phyloP scores from a whole-genome alignment of 2,113 vertebrate species.

The Galemys pyrenaicus region DNA sequence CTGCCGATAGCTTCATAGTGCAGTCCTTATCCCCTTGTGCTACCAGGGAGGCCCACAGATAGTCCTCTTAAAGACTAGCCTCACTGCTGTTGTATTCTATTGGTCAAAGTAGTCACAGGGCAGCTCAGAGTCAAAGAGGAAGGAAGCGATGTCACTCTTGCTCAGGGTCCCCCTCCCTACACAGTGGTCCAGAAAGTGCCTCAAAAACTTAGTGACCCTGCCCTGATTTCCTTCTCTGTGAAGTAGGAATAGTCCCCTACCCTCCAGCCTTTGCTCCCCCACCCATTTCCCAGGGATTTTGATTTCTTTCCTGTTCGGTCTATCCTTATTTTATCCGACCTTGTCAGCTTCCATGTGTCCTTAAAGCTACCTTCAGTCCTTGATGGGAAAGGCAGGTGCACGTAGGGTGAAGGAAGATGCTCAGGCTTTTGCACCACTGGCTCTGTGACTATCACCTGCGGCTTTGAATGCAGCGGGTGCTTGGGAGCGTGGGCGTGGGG shows the following conservation, averaged over 20 bases:
- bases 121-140: neutral
- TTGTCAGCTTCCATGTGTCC: neutral
- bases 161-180: too few species aligned
- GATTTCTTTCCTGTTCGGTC: neutral
- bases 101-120: neutral
- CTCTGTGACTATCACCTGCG: too few species aligned
- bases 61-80: too few species aligned
- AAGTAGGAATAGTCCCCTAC: neutral
- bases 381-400: neutral
- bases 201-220: neutral
- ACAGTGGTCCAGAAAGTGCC: neutral
- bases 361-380: constrained; percentile 26
- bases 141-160: neutral
- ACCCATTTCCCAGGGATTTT: neutral
- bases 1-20: too few species aligned
- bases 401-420: neutral
- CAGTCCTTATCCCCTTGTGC: too few species aligned
- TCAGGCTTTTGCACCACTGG: too few species aligned
- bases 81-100: too few species aligned
- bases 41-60: neutral
- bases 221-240: neutral
- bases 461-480: too few species aligned
- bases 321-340: neutral
- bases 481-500: too few species aligned
- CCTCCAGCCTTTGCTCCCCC: neutral